Evolutionary conservation across 2,888 invertebrate species (phyloP).

Genomic region (Herminia tarsipennalis): DNA sequence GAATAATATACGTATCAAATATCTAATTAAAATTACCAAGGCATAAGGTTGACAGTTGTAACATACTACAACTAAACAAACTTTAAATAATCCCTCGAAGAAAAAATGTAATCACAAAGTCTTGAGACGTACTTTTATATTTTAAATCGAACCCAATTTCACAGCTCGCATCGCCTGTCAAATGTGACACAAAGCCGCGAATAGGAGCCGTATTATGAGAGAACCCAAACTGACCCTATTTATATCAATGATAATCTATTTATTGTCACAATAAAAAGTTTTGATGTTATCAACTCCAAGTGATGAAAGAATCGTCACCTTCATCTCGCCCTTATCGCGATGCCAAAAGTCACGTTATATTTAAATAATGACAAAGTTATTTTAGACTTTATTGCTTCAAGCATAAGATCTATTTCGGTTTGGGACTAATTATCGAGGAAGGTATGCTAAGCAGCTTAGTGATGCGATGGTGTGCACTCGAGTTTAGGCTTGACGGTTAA

Average conservation of each 20-base stretch:
- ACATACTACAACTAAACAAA: constrained; percentile 77
- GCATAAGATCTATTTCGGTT: constrained; percentile 45
- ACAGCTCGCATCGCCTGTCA: constrained; percentile 84
- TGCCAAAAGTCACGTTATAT: constrained; percentile 76
- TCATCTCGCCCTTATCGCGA: constrained; percentile 73
- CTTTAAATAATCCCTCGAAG: constrained; percentile 72
- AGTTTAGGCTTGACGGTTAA: constrained; percentile 71
- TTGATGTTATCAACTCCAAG: constrained; percentile 78
- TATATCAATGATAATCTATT: constrained; percentile 84
- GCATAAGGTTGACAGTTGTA: constrained; percentile 51
- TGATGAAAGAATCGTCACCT: constrained; percentile 84
- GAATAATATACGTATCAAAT: constrained; percentile 27
- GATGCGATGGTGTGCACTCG: constrained; percentile 69
- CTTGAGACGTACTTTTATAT: constrained; percentile 78
- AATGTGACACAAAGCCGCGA: constrained; percentile 81
- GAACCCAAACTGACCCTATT: constrained; percentile 81
- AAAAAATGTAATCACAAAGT: constrained; percentile 73
- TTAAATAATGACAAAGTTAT: constrained; percentile 14
- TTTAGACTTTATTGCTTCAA: constrained; percentile 15
- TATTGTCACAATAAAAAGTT: constrained; percentile 84
- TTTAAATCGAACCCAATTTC: constrained; percentile 83
- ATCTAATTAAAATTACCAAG: constrained; percentile 45
- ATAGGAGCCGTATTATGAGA: constrained; percentile 77
- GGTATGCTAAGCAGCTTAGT: constrained; percentile 81
- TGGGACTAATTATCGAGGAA: constrained; percentile 42